A percentile compares a stretch with the other conserved stretches of the same genome.
These are phyloP conservation scores for Alsophila aescularia DNA, from an alignment of 2,888 invertebrate genomes.

Conservation along the genomic window DNA sequence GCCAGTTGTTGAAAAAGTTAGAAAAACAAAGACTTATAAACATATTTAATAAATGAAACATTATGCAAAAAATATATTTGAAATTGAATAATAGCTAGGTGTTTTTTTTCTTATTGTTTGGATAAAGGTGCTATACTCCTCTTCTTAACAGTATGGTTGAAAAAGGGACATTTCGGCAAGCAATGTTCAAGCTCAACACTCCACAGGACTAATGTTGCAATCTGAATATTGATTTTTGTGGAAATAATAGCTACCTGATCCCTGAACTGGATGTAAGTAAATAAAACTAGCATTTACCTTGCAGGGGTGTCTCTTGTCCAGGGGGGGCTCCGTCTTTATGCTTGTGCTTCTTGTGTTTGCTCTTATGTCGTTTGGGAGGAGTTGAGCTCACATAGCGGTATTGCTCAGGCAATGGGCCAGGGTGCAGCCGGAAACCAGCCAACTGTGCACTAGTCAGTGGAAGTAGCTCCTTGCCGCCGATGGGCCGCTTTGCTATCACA, in stretches of 20 bases:
- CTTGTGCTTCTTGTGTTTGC: conserved; percentile 97
- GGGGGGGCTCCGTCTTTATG: conserved; percentile 94
- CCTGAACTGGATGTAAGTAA: background rate
- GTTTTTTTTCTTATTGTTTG: too few species aligned
- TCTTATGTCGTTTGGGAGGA: conserved; percentile 96
- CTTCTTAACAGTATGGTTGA: too few species aligned
- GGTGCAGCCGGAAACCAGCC: conserved; percentile 97
- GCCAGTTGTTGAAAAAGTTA: too few species aligned
- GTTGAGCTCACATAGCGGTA: conserved; percentile 96
- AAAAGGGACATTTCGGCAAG: too few species aligned
- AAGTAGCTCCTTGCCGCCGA: conserved; percentile 93
- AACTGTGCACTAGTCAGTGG: conserved; percentile 94
- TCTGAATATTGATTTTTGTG: too few species aligned
- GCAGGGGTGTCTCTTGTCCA: conserved; percentile 89
- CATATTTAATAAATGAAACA: too few species aligned
- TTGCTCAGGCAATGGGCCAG: conserved; percentile 98
- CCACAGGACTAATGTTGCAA: too few species aligned
- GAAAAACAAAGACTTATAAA: too few species aligned
- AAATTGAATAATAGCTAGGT: too few species aligned
- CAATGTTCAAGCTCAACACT: too few species aligned
- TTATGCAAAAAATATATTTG: too few species aligned
- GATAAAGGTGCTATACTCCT: too few species aligned
- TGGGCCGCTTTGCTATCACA: conserved; percentile 97
- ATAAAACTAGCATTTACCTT: conserved; percentile 74
- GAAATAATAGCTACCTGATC: background rate